phyloP scores from a whole-genome alignment of 2,797 vertebrate genomes.

The Acanthurus tractus region DNA sequence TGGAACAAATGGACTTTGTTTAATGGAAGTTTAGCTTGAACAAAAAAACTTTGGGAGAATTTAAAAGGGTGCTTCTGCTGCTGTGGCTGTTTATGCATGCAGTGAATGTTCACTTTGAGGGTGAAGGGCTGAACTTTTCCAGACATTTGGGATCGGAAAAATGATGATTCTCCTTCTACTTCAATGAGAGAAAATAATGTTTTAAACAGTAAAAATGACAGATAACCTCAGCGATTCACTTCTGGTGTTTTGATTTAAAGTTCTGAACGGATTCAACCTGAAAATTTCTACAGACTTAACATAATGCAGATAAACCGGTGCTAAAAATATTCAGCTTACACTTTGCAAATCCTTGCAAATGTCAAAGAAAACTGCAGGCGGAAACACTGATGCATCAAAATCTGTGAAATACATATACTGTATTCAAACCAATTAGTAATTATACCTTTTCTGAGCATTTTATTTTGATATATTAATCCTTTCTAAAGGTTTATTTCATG shows the following conservation, averaged over 20 bases:
- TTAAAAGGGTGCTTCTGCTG: slow-evolving; percentile 13
- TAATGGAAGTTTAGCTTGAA: slow-evolving; percentile 37
- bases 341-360: no score
- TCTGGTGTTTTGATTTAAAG: no score
- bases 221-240: no score
- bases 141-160: no score
- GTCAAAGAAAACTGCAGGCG: no score
- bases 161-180: no score
- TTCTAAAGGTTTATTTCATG: not conserved
- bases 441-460: not conserved
- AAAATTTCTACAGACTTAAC: no score
- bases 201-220: no score
- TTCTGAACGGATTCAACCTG: no score
- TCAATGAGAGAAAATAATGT: no score
- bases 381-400: not conserved
- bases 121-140: slow-evolving; percentile 2
- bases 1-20: slow-evolving; percentile 60
- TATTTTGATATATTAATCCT: not conserved
- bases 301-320: not conserved
- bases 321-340: not conserved
- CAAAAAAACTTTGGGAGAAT: not conserved
- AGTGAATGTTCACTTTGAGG: slow-evolving; percentile 5
- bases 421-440: not conserved
- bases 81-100: slow-evolving; percentile 5
- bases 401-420: not conserved